These are phyloP conservation scores for Resseliella maxima DNA, from an alignment of 2,888 invertebrate species.

Conservation along the genomic window DNA sequence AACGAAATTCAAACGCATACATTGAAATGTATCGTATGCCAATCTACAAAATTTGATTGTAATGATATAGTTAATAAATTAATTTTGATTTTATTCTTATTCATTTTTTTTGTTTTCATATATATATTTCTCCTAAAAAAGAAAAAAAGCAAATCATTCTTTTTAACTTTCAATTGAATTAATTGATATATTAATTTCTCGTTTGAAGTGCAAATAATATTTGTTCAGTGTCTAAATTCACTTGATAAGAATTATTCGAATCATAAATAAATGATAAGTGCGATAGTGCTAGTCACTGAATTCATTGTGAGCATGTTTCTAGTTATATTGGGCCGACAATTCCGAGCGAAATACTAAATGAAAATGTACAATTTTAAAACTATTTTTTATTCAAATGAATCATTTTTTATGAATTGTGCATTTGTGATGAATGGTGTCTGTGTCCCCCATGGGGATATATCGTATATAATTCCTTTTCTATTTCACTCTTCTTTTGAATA, in stretches of 20 bases:
- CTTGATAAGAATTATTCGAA: background rate
- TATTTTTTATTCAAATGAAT: background rate
- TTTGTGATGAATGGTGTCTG: background rate
- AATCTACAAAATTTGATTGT: slow-evolving; percentile 28
- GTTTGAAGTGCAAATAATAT: background rate
- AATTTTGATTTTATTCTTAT: background rate
- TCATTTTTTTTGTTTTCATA: too few relatives aligned
- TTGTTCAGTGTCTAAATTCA: background rate
- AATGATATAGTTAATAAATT: background rate
- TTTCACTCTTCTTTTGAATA: too few relatives aligned
- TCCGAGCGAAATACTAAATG: background rate
- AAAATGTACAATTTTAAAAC: background rate
- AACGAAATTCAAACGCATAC: background rate
- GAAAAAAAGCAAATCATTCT: too few relatives aligned
- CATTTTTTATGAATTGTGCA: background rate
- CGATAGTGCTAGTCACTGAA: background rate
- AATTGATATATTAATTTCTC: background rate
- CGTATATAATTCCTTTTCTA: too few relatives aligned
- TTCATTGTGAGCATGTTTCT: background rate
- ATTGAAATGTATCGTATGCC: background rate
- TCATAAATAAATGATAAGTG: background rate
- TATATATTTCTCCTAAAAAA: background rate
- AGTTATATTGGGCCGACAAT: background rate
- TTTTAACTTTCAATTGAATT: background rate
- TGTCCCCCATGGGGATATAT: background rate